Conservation (phyloP, 2,888 invertebrate genomes). For the Nymphalis c-album region DNA sequence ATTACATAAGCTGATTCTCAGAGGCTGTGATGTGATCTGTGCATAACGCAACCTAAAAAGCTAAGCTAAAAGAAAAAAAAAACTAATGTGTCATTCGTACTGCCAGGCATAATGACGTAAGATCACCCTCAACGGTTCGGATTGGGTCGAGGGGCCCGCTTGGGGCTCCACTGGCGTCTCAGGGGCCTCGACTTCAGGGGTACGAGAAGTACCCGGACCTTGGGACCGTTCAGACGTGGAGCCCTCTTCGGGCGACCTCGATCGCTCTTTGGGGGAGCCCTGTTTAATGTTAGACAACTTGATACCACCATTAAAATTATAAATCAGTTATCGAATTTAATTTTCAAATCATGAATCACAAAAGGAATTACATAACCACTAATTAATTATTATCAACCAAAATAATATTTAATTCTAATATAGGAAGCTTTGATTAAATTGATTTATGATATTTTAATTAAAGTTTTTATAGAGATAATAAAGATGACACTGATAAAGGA, state of each 20-base stretch:
- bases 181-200: slow-evolving; percentile 50
- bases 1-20: slow-evolving; percentile 52
- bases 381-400: no score
- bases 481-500: slow-evolving; percentile 54
- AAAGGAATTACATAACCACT: no score
- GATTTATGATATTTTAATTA: not conserved
- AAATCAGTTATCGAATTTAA: not conserved
- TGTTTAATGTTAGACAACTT: slow-evolving; percentile 50
- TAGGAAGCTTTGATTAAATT: no score
- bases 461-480: not conserved
- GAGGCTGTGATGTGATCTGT: slow-evolving; percentile 56
- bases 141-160: slow-evolving; percentile 62
- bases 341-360: not conserved
- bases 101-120: slow-evolving; percentile 79
- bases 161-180: slow-evolving; percentile 57
- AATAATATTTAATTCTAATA: no score
- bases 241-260: slow-evolving; percentile 59
- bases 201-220: slow-evolving; percentile 50
- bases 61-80: slow-evolving; percentile 71
- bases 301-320: slow-evolving; percentile 19
- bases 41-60: slow-evolving; percentile 65
- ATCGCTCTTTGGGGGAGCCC: slow-evolving; percentile 58
- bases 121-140: slow-evolving; percentile 76
- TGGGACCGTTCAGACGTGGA: slow-evolving; percentile 52
- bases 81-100: slow-evolving; percentile 79